Conservation (phyloP, 2,888 invertebrate species). For the Monochamus alternatus region DNA sequence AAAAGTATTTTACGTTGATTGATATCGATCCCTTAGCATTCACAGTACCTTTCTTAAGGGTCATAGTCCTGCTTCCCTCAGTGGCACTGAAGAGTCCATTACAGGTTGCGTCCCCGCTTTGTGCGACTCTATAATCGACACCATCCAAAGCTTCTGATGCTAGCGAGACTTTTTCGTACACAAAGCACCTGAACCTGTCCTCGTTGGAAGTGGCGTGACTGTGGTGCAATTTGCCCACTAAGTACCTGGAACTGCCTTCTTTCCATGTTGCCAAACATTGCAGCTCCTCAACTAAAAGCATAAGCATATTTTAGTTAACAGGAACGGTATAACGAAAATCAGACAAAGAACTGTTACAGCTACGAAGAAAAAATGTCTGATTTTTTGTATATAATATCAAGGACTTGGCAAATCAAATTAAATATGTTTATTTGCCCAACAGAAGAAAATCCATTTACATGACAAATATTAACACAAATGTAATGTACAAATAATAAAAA, state of each 20-base stretch:
- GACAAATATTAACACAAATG: too few species aligned
- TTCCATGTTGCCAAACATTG: slow-evolving; percentile 95
- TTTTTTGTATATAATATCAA: too few species aligned
- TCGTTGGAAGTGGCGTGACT: slow-evolving; percentile 93
- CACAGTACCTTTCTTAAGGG: slow-evolving; percentile 79
- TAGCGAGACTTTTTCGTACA: slow-evolving; percentile 86
- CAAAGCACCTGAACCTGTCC: slow-evolving; percentile 95
- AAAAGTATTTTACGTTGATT: slow-evolving; percentile 19
- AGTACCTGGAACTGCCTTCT: slow-evolving; percentile 92
- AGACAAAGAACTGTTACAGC: too few species aligned
- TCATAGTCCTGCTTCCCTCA: slow-evolving; percentile 90
- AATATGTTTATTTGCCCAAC: too few species aligned
- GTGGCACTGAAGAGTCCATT: slow-evolving; percentile 93
- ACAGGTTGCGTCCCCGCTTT: slow-evolving; percentile 94
- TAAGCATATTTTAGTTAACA: too few species aligned
- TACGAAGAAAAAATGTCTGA: too few species aligned
- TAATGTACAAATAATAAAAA: too few species aligned
- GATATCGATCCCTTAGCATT: slow-evolving; percentile 21
- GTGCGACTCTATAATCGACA: slow-evolving; percentile 88
- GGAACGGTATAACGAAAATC: too few species aligned
- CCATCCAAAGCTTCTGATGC: slow-evolving; percentile 66
- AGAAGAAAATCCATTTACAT: too few species aligned
- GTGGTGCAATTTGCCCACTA: slow-evolving; percentile 92
- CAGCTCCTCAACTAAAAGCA: slow-evolving; percentile 86
- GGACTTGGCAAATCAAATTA: too few species aligned